phyloP scores from a whole-genome alignment of 2,888 invertebrate species.

The Chironomus tentans region DNA sequence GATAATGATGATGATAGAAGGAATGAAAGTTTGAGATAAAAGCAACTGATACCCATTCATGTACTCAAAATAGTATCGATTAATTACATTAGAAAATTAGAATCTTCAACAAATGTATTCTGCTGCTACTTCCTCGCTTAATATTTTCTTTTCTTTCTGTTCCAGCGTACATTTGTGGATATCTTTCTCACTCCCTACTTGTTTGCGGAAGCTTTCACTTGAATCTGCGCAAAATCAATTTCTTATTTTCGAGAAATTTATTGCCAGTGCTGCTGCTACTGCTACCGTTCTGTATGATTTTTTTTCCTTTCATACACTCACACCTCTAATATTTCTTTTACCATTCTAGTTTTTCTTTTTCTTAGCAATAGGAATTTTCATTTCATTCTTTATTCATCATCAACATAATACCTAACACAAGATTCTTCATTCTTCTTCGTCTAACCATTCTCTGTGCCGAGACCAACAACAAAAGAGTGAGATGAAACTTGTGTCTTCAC shows the following conservation, averaged over 20 bases:
- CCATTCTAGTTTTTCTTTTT: neutral
- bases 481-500: no score
- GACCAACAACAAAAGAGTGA: no score
- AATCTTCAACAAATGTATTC: neutral
- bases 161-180: neutral
- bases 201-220: slow-evolving; percentile 5
- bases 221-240: slow-evolving; percentile 22
- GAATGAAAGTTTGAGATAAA: neutral
- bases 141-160: neutral
- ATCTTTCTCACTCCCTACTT: neutral
- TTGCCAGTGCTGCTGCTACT: neutral
- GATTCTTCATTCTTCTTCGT: neutral
- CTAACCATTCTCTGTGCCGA: neutral
- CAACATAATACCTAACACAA: neutral
- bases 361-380: no score
- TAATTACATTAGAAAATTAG: neutral
- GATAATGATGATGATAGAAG: no score
- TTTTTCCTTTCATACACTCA: neutral
- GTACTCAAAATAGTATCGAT: neutral
- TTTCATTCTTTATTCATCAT: neutral
- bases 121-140: neutral
- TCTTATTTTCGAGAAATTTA: slow-evolving; percentile 11
- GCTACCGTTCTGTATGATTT: neutral
- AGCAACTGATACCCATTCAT: neutral
- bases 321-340: neutral